Conservation (phyloP, 2,888 invertebrate species). For the Mesorhabditis belari region DNA sequence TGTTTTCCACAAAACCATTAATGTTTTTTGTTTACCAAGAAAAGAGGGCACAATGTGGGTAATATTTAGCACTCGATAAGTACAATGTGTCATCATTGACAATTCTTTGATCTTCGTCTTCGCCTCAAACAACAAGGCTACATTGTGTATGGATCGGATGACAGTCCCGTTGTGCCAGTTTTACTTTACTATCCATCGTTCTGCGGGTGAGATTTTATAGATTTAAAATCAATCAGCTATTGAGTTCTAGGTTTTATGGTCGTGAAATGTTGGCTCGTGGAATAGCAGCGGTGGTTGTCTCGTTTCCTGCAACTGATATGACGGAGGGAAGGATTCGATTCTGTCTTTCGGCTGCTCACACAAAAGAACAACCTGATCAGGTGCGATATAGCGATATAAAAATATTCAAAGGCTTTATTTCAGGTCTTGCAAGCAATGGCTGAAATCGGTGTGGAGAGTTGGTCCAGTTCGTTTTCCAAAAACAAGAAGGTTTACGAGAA, state of each 20-base stretch:
- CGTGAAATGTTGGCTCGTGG: constrained; percentile 73
- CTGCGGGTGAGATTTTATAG: no score
- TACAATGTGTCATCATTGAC: no score
- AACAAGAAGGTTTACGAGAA: constrained; percentile 41
- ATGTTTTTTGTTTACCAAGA: no score
- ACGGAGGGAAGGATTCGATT: constrained; percentile 78
- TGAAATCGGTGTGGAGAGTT: constrained; percentile 37
- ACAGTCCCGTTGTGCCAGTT: no score
- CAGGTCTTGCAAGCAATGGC: constrained; percentile 30
- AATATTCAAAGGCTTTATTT: no score
- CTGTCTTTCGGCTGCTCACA: constrained; percentile 86
- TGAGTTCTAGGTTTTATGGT: constrained; percentile 73
- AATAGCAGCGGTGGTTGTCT: constrained; percentile 83
- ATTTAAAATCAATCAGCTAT: no score
- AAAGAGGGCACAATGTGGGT: no score
- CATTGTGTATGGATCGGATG: constrained; percentile 82
- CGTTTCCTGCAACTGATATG: constrained; percentile 93
- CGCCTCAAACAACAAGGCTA: constrained; percentile 77
- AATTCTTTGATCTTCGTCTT: no score
- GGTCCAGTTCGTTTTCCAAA: constrained; percentile 42
- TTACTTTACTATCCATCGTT: constrained; percentile 87
- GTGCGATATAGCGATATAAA: no score
- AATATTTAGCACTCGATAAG: no score
- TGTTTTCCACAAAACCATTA: no score
- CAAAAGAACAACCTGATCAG: constrained; percentile 84